Base-by-base conservation (phyloP, 1,140 invertebrate genomes). In the Diabrotica virgifera region DNA sequence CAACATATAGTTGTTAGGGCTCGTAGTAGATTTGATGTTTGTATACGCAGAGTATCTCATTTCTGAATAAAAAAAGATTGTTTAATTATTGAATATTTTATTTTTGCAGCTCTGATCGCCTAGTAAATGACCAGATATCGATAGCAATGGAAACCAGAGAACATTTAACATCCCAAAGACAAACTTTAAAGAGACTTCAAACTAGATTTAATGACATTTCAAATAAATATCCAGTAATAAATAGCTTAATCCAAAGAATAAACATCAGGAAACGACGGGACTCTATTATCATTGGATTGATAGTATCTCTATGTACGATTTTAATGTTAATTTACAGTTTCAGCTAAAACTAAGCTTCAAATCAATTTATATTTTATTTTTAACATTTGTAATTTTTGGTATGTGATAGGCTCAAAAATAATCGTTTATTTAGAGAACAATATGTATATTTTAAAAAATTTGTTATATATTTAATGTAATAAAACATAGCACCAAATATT, bases 91-190 rank as follows among this genome's bases (percentile, higher is more conserved):
- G 4, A 24, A 24, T 24, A 24, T 24, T 24, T 24, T 36, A 63
- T 77, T 78, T 78, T 68, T 85, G 72, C 79, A 97, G 95, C 80
- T 96, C 96, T 5, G 92, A 97, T 74, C 87, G 91, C 66, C 78
- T 99, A 76, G 86, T 98, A 36, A 96, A 97, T 78, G 95, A 99
- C 74, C 96, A 99, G 83, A 98, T 98, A 70, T 91, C 90, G 74
- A 96, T 98, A 80, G 96, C 96, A 13, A 91, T 98, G 79, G 94
- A 96, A 74, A 97, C 96, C 0, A 88, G 94, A 74, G 96, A 99
- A 69, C 92, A 96, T 80, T 81, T 98, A 52, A 84, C 91, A 51
- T 88, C 87, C 8, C 96, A 99, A 79, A 85, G 94, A 46, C 90
- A 91, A 62, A 86, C 90, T 6, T 93, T 98, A 70, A 96, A 96